Conservation (phyloP, 2,113 vertebrate species). For the Lynx canadensis region DNA sequence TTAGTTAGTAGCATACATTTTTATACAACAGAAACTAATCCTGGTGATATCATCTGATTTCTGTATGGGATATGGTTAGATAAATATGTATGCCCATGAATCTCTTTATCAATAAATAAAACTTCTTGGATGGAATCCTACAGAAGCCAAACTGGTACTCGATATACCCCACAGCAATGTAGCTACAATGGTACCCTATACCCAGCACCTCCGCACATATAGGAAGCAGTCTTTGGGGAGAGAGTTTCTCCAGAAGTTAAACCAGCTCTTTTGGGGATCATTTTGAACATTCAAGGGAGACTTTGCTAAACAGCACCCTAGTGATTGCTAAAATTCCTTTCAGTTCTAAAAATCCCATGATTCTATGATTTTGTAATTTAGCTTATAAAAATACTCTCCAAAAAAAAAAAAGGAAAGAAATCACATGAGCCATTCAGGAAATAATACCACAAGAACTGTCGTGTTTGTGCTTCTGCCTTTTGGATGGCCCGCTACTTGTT, state of each 20-base stretch:
- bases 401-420: neutral
- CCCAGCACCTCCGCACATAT: neutral
- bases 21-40: neutral
- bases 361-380: constrained; percentile 40
- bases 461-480: constrained; percentile 50
- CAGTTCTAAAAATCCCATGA: constrained; percentile 34
- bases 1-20: neutral
- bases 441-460: neutral
- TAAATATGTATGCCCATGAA: neutral
- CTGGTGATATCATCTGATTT: neutral
- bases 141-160: neutral
- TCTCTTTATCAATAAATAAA: neutral
- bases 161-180: neutral
- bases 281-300: neutral
- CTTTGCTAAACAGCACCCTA: neutral
- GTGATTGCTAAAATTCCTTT: constrained; percentile 30
- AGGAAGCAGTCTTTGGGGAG: neutral
- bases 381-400: constrained; percentile 26
- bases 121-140: neutral
- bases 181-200: neutral
- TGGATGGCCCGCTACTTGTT: constrained; percentile 53
- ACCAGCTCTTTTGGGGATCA: neutral
- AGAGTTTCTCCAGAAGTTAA: neutral
- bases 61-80: neutral
- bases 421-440: constrained; percentile 32